These are phyloP conservation scores for Tympanoctomys barrerae DNA, from an alignment of 2,797 vertebrate genomes.

Conservation along the genomic window DNA sequence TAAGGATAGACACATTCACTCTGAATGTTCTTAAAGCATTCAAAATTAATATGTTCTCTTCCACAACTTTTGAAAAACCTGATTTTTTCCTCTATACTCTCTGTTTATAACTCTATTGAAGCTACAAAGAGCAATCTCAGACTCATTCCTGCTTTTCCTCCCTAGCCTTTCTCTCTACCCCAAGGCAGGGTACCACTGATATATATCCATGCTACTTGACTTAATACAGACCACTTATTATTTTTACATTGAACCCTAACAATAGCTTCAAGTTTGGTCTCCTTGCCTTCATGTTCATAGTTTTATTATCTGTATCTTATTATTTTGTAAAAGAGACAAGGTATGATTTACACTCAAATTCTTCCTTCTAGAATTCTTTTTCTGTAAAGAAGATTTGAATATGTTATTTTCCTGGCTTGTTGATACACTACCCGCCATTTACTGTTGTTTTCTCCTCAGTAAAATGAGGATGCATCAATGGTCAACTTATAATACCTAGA, in stretches of 20 bases:
- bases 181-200: no score
- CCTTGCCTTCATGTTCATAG: background rate
- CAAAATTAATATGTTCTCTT: background rate
- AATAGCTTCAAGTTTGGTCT: background rate
- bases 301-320: background rate
- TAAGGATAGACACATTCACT: no score
- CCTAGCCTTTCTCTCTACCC: background rate
- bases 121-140: background rate
- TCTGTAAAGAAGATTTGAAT: background rate
- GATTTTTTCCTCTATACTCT: background rate
- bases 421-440: background rate
- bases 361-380: conserved; percentile 21
- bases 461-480: background rate
- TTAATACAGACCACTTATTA: background rate
- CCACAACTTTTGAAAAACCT: background rate
- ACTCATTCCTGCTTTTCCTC: background rate
- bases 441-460: background rate
- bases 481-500: background rate
- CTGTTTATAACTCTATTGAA: background rate
- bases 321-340: background rate
- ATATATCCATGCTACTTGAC: background rate
- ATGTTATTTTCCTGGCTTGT: background rate
- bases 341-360: background rate
- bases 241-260: background rate
- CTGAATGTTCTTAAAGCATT: background rate